A percentile compares a stretch with the other conserved stretches of the same genome.
Evolutionary conservation across 2,888 invertebrate genomes (phyloP).

Genomic region (Argyresthia albistria): DNA sequence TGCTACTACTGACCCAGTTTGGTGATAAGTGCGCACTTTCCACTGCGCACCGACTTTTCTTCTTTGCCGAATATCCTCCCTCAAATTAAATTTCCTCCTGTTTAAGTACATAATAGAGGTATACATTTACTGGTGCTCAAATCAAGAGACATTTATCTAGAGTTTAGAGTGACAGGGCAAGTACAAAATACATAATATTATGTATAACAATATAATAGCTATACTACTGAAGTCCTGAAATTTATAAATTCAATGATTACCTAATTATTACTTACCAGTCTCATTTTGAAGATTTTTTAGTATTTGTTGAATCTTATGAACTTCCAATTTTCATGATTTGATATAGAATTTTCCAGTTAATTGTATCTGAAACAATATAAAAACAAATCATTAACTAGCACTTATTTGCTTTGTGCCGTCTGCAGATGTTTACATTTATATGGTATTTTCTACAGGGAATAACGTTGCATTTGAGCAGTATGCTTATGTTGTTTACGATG

Average conservation of each 20-base stretch:
- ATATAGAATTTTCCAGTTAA: constrained; percentile 22
- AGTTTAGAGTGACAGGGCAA: constrained; percentile 3
- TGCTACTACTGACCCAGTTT: constrained; percentile 69
- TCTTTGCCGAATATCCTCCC: constrained; percentile 54
- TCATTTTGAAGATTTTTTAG: constrained; percentile 41
- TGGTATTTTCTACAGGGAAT: constrained; percentile 1
- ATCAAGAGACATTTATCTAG: too few species aligned
- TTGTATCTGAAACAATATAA: constrained; percentile 41
- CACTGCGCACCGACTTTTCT: constrained; percentile 60
- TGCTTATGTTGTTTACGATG: constrained; percentile 22
- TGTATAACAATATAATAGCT: too few species aligned
- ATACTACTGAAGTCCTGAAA: too few species aligned
- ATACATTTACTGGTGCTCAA: too few species aligned
- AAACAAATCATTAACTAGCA: constrained; percentile 7
- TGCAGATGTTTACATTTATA: not conserved
- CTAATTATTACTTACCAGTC: constrained; percentile 43
- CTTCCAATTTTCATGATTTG: constrained; percentile 28
- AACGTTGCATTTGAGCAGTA: constrained; percentile 1
- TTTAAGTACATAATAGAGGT: constrained; percentile 11
- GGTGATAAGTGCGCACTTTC: constrained; percentile 64
- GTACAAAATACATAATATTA: not conserved
- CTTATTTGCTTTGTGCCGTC: not conserved
- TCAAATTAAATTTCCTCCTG: constrained; percentile 24
- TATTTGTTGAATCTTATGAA: constrained; percentile 18
- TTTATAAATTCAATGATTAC: too few species aligned